Conservation (phyloP, 2,888 invertebrate genomes). For the Atrina japonica region DNA sequence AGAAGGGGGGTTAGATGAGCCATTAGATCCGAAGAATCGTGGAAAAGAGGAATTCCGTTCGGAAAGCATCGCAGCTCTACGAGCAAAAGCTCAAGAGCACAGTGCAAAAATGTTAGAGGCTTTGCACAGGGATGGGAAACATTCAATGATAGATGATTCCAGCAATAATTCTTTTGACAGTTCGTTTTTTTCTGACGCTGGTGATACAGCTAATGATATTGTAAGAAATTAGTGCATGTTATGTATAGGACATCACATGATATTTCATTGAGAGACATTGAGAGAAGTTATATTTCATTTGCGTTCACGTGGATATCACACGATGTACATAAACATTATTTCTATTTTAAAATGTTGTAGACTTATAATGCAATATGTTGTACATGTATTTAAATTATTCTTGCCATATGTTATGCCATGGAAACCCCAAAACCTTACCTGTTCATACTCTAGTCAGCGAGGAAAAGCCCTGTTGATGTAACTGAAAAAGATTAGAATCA, state of each 20-base stretch:
- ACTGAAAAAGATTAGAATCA: no score
- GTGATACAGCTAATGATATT: conserved; percentile 37
- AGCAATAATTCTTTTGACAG: conserved; percentile 53
- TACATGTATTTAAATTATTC: no score
- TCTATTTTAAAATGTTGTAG: background rate
- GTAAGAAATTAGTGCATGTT: conserved; percentile 6
- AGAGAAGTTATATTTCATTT: background rate
- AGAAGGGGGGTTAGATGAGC: conserved; percentile 83
- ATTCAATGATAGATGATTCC: conserved; percentile 27
- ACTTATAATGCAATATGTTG: background rate
- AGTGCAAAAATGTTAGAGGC: conserved; percentile 74
- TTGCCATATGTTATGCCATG: no score
- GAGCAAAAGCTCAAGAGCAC: conserved; percentile 97
- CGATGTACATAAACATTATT: background rate
- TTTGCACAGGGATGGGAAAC: conserved; percentile 51
- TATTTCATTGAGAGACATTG: background rate
- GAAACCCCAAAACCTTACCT: no score
- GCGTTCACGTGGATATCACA: no score
- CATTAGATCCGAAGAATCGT: conserved; percentile 78
- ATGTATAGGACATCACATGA: background rate
- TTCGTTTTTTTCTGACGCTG: conserved; percentile 57
- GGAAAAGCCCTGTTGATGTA: no score
- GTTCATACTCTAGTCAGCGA: no score
- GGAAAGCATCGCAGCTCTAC: conserved; percentile 95
- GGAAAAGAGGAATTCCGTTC: conserved; percentile 85